phyloP scores from a whole-genome alignment of 1,140 invertebrate species.

The Mactra quadrangularis region DNA sequence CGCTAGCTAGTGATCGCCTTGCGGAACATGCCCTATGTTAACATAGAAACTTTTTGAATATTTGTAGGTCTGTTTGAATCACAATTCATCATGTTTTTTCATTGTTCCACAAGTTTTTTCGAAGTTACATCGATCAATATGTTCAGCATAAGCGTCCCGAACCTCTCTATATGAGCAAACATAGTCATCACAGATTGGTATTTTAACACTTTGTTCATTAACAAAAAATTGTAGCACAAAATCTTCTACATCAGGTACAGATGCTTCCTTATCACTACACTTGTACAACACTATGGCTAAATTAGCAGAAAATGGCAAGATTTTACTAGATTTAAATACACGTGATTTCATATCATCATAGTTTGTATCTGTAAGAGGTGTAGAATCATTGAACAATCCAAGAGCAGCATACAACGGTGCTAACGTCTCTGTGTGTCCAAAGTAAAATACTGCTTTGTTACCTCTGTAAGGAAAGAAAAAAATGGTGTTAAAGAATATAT shows the following conservation, averaged over 20 bases:
- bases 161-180: constrained; percentile 70
- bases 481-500: too few relatives aligned
- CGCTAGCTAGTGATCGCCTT: too few relatives aligned
- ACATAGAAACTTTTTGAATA: too few relatives aligned
- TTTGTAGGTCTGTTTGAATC: too few relatives aligned
- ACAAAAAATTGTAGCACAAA: constrained; percentile 73
- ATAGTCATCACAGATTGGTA: constrained; percentile 72
- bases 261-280: constrained; percentile 70
- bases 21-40: too few relatives aligned
- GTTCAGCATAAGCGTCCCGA: constrained; percentile 57
- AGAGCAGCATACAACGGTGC: constrained; percentile 91
- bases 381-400: constrained; percentile 89
- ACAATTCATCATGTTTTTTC: constrained; percentile 53
- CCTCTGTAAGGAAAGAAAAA: constrained; percentile 62
- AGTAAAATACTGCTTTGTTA: constrained; percentile 88
- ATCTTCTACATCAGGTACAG: constrained; percentile 59
- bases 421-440: constrained; percentile 94
- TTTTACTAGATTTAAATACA: constrained; percentile 90
- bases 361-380: constrained; percentile 87
- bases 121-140: constrained; percentile 75
- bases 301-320: constrained; percentile 93
- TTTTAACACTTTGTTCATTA: constrained; percentile 72
- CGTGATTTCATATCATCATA: constrained; percentile 86
- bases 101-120: constrained; percentile 65
- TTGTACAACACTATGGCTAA: constrained; percentile 91